These are phyloP conservation scores for Orientallactaga bullata DNA, from an alignment of 2,113 vertebrate genomes.

Conservation along the genomic window DNA sequence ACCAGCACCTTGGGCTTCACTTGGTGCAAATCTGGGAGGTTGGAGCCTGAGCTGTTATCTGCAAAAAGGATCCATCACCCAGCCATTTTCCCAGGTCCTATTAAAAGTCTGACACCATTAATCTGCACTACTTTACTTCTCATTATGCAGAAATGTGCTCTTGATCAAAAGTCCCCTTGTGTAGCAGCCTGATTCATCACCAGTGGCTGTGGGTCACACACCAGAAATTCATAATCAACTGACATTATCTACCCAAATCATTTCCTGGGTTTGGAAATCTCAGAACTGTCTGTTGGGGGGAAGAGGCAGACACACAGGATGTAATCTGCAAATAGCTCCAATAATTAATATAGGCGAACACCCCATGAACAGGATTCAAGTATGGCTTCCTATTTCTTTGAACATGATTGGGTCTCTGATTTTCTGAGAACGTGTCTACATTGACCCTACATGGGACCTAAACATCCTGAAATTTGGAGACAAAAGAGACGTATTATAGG, in stretches of 20 bases:
- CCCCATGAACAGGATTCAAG: not conserved
- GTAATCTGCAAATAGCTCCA: not conserved
- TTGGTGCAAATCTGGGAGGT: conserved; percentile 23
- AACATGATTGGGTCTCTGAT: not conserved
- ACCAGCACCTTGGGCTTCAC: conserved; percentile 38
- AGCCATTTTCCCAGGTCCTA: conserved; percentile 68
- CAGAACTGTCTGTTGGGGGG: not conserved
- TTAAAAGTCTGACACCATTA: conserved; percentile 79
- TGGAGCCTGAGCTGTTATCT: conserved; percentile 57
- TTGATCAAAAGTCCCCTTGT: conserved; percentile 79
- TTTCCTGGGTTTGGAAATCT: conserved; percentile 35
- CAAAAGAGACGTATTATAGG: not conserved
- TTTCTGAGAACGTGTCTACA: conserved; percentile 4
- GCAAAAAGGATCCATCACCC: conserved; percentile 71
- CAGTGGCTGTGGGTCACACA: conserved; percentile 70
- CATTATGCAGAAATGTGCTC: conserved; percentile 76
- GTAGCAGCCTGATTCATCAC: conserved; percentile 74
- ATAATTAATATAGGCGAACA: not conserved
- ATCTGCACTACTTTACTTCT: conserved; percentile 76
- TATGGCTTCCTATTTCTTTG: not conserved
- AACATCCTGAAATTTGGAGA: not conserved
- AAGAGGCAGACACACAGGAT: not conserved
- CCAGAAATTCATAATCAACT: conserved; percentile 75
- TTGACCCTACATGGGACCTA: not conserved
- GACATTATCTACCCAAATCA: conserved; percentile 60